Base-by-base conservation (phyloP, 2,888 invertebrate species). In the Coenonympha arcania region DNA sequence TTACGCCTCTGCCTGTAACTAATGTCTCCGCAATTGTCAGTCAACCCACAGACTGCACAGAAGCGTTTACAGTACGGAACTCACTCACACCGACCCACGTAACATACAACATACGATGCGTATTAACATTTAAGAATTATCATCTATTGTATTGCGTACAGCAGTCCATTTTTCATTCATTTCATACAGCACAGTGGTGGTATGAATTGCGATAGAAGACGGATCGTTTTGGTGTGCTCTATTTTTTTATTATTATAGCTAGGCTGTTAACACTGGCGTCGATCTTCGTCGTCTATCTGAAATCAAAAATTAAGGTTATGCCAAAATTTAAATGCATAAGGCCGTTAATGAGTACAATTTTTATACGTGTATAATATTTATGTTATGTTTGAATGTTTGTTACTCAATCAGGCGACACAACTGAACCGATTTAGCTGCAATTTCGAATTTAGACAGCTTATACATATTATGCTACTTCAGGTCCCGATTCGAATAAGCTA, bases 101-200 rank as follows among this genome's bases (percentile, higher is more conserved):
- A 73, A 76, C 71, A 74, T 65, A 49, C 47, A 45, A 8, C 33
- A 44, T 57, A 57, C 56, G 71, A 74, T 71, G 75, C 72, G 67
- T 72, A 71, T 75, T 75, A 75, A 73, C 73, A 73, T 68, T 81
- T 37, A 70, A 68, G 67, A 71, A 70, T 73, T 78, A 76, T 76
- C 69, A 74, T 73, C 71, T 78, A 77, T 54, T 70, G 69, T 71
- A 74, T 39, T 76, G 73, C 70, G 72, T 69, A 67, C 68, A 71
- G 77, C 75, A 79, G 77, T 82, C 74, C 76, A 66, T 71, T 61
- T 31, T 33, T 11, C 6, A 13, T 13, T 26, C 3, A 52, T 57
- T 62, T 57, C 48, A 62, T 69, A 77, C 69, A 75, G 75, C 77
- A 71, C 72, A 69, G 62, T 66, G 55, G 64, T 66, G 66, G 66